phyloP scores from a whole-genome alignment of 1,140 invertebrate species.

The Nephila pilipes region DNA sequence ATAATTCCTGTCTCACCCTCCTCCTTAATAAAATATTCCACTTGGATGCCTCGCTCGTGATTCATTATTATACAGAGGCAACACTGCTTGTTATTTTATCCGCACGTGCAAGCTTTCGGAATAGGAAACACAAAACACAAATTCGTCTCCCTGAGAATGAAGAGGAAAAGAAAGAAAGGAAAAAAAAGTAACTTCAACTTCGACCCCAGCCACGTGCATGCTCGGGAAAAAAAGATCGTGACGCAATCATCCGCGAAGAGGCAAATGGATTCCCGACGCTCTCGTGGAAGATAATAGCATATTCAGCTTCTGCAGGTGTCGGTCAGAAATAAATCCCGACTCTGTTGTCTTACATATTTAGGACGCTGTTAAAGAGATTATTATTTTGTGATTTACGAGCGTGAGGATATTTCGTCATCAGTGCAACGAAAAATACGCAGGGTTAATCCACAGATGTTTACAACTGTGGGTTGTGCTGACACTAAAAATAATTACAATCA shows the following conservation, averaged over 20 bases:
- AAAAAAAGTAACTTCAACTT: constrained; percentile 62
- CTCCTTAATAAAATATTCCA: constrained; percentile 14
- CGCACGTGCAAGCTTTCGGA: constrained; percentile 36
- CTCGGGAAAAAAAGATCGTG: neutral
- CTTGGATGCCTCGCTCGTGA: neutral
- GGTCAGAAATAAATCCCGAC: neutral
- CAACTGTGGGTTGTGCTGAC: too few relatives aligned
- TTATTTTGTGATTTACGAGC: neutral
- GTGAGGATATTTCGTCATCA: neutral
- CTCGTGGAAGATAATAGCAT: neutral
- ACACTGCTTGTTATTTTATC: neutral
- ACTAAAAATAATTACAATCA: too few relatives aligned
- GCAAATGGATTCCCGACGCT: constrained; percentile 1
- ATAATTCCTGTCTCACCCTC: neutral
- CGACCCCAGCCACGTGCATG: constrained; percentile 56
- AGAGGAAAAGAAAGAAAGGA: neutral
- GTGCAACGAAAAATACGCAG: neutral
- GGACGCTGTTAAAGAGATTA: neutral
- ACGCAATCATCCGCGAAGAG: constrained; percentile 40
- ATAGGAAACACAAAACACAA: constrained; percentile 50
- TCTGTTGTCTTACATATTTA: neutral
- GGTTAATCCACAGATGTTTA: neutral
- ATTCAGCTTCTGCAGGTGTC: neutral
- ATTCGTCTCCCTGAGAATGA: neutral
- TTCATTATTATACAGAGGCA: constrained; percentile 19